Percentiles rank a stretch among this genome's conserved stretches.
phyloP scores from a whole-genome alignment of 2,113 vertebrate species.

The Orthochromis malagaraziensis region DNA sequence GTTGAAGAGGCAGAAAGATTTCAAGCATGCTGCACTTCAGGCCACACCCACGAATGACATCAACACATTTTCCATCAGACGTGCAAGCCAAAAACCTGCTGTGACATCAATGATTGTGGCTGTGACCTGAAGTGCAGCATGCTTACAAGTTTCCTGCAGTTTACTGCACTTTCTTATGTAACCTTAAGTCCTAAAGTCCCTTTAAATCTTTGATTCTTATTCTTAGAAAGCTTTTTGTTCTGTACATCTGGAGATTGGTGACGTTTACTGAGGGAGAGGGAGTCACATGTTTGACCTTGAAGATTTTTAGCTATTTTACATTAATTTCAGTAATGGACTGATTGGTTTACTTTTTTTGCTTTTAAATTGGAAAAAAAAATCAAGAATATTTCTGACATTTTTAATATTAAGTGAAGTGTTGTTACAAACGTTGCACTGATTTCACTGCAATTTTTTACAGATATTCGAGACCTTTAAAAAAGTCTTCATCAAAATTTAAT shows the following conservation, averaged over 20 bases:
- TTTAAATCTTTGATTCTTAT: neutral
- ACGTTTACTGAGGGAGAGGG: neutral
- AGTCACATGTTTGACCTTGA: neutral
- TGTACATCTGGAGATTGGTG: neutral
- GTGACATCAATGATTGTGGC: neutral
- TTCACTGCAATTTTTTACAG: neutral
- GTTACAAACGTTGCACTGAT: neutral
- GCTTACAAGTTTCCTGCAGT: neutral
- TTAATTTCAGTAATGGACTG: fast-evolving
- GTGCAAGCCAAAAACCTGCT: neutral
- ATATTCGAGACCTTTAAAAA: neutral
- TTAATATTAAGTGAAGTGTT: neutral
- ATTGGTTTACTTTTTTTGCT: neutral
- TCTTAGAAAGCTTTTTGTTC: neutral
- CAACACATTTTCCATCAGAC: neutral
- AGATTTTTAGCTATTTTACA: neutral
- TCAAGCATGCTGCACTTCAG: neutral
- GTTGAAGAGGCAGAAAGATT: neutral
- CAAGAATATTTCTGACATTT: neutral
- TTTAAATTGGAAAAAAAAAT: neutral
- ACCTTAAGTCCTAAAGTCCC: neutral
- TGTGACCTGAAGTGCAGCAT: neutral
- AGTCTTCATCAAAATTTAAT: neutral
- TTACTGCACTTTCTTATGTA: neutral
- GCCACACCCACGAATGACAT: neutral